Evolutionary conservation across 2,113 vertebrate genomes (phyloP).

Genomic region (Chionodraco myersi): DNA sequence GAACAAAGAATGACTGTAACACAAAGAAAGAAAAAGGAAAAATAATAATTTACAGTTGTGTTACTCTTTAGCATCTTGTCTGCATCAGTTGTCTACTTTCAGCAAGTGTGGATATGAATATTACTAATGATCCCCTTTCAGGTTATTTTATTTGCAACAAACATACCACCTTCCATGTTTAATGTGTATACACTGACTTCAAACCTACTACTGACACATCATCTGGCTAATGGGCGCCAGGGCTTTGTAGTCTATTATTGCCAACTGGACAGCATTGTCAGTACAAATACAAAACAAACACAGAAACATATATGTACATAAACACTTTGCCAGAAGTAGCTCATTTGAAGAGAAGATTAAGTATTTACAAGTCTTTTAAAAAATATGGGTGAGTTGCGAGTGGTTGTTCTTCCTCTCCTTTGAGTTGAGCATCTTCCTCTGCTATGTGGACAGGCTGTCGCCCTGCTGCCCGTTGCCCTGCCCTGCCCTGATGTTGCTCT

Average conservation of each 20-base stretch:
- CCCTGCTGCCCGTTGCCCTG: background rate
- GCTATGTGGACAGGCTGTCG: background rate
- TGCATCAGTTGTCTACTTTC: background rate
- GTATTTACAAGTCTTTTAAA: conserved; percentile 73
- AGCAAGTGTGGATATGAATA: background rate
- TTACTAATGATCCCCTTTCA: background rate
- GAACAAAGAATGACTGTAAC: background rate
- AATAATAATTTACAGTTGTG: background rate
- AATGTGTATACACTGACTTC: background rate
- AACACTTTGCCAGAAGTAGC: conserved; percentile 29
- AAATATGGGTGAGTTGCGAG: conserved; percentile 3
- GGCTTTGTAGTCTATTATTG: background rate
- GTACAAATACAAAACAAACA: conserved; percentile 34
- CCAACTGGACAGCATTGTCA: conserved; percentile 6
- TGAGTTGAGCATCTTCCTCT: conserved; percentile 9
- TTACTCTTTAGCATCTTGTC: background rate
- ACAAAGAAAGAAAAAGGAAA: background rate
- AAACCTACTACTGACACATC: background rate
- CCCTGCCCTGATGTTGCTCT: conserved; percentile 82
- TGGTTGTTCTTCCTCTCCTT: conserved; percentile 2
- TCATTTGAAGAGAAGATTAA: conserved; percentile 20
- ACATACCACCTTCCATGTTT: background rate
- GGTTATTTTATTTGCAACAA: background rate
- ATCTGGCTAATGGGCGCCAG: background rate
- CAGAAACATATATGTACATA: conserved; percentile 59